Conservation (phyloP, 2,797 vertebrate genomes). For the Sebastolobus altivelis region DNA sequence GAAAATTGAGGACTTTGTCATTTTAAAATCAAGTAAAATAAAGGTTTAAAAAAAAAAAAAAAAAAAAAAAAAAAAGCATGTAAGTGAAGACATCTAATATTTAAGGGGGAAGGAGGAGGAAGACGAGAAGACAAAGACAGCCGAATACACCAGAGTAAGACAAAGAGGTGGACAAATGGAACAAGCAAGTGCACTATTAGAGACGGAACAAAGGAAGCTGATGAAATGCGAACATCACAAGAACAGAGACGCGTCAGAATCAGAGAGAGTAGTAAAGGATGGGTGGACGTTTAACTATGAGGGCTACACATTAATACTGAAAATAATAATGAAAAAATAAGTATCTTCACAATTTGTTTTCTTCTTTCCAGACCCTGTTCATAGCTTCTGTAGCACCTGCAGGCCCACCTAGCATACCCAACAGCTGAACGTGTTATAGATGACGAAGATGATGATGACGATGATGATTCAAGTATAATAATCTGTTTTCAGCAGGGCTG, state of each 20-base stretch:
- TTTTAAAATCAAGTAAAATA: slow-evolving; percentile 66
- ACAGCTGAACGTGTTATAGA: slow-evolving; percentile 39
- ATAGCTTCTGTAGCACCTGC: slow-evolving; percentile 71
- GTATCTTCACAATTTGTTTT: slow-evolving; percentile 34
- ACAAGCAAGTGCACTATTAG: slow-evolving; percentile 20
- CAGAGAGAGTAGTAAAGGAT: not conserved
- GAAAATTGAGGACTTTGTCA: slow-evolving; percentile 55
- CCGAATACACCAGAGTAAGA: slow-evolving; percentile 23
- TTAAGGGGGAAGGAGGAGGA: not conserved
- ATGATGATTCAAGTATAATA: slow-evolving; percentile 72
- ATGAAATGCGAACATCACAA: slow-evolving; percentile 43
- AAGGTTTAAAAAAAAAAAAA: not conserved
- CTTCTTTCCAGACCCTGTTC: slow-evolving; percentile 73
- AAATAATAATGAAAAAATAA: slow-evolving; percentile 42
- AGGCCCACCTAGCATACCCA: slow-evolving; percentile 20
- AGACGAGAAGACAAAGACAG: slow-evolving; percentile 16
- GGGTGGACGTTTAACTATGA: slow-evolving; percentile 1
- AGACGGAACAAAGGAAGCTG: slow-evolving; percentile 23
- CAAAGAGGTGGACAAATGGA: slow-evolving; percentile 24
- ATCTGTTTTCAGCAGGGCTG: slow-evolving; percentile 49
- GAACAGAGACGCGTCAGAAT: slow-evolving; percentile 38
- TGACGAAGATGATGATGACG: slow-evolving; percentile 44
- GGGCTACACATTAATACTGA: slow-evolving; percentile 77
- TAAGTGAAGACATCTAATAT: slow-evolving; percentile 14
- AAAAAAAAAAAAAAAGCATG: slow-evolving; percentile 11